phyloP scores from a whole-genome alignment of 2,113 vertebrate species.

The Pelecanoides urinatrix region DNA sequence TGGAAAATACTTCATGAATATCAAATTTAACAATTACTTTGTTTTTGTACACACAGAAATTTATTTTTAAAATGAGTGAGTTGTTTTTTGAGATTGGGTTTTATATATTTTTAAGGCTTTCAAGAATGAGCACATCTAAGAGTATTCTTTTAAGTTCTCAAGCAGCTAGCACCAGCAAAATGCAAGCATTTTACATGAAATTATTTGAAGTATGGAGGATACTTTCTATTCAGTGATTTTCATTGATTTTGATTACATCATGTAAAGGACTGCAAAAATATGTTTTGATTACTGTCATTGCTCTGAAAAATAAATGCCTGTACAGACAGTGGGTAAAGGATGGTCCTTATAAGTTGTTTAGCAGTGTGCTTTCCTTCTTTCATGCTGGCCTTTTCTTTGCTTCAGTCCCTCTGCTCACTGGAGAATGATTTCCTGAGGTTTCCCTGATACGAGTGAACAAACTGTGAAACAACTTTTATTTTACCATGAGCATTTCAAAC shows the following conservation, averaged over 20 bases:
- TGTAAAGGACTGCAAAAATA: not conserved
- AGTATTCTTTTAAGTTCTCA: not conserved
- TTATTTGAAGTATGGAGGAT: not conserved
- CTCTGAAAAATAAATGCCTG: not conserved
- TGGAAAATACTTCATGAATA: not conserved
- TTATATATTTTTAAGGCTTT: not conserved
- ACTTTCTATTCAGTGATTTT: not conserved
- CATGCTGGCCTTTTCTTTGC: not conserved
- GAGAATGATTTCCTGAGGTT: not conserved
- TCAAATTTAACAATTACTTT: not conserved
- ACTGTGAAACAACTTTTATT: not conserved
- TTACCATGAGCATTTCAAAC: not conserved
- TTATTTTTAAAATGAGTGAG: not conserved
- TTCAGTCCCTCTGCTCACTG: not conserved
- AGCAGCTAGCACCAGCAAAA: not conserved
- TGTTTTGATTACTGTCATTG: not conserved
- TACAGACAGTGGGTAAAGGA: not conserved
- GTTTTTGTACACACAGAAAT: not conserved
- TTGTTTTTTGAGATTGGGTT: not conserved
- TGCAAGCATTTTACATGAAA: not conserved
- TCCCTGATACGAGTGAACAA: not conserved
- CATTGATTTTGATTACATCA: not conserved
- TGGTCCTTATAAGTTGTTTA: not conserved
- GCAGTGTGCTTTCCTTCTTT: not conserved
- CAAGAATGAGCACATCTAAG: not conserved